Evolutionary conservation across 1,140 invertebrate genomes (phyloP).

Genomic region (Anastrepha ludens): DNA sequence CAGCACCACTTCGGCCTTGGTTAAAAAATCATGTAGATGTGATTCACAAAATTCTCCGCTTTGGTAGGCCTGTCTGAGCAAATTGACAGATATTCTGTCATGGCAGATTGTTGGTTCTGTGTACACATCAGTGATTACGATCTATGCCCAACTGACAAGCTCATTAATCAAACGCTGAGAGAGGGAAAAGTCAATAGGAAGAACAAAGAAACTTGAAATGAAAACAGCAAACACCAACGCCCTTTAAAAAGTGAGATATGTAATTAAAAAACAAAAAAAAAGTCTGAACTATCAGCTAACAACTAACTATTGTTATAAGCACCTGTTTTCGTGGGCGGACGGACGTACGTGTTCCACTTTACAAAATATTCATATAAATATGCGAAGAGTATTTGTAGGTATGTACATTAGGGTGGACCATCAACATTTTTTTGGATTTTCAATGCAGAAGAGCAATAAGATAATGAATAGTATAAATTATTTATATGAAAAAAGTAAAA

Average conservation of each 20-base stretch:
- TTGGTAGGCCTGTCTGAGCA: neutral
- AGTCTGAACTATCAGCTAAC: neutral
- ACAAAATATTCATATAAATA: no score
- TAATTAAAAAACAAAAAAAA: neutral
- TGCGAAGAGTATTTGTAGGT: no score
- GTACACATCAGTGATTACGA: neutral
- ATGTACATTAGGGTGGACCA: no score
- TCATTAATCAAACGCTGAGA: conserved; percentile 11
- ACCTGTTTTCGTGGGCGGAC: conserved; percentile 1
- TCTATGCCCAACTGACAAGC: neutral
- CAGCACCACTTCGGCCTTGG: no score
- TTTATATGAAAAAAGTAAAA: no score
- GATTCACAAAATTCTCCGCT: no score
- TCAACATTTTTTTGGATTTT: no score
- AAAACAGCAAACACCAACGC: conserved; percentile 7
- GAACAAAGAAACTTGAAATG: neutral
- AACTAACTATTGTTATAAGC: neutral
- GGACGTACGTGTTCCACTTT: neutral
- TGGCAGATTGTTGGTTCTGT: neutral
- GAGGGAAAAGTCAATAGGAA: neutral
- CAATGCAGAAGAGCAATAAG: no score
- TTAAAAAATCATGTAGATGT: no score
- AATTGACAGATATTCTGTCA: neutral
- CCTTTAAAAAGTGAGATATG: neutral
- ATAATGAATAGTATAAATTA: no score